phyloP scores from a whole-genome alignment of 2,113 vertebrate species.

The Corythoichthys intestinalis region DNA sequence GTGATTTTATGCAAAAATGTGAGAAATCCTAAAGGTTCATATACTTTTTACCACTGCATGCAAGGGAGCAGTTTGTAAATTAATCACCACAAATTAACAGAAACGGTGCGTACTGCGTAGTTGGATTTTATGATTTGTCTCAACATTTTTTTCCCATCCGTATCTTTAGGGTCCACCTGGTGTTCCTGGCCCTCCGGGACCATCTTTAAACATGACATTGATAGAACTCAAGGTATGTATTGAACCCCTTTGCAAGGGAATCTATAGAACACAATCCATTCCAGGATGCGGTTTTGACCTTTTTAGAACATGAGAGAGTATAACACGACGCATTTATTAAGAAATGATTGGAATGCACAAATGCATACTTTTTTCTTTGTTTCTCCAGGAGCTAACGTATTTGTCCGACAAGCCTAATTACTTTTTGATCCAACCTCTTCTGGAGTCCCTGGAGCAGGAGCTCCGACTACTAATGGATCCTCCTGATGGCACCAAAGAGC shows the following conservation, averaged over 20 bases:
- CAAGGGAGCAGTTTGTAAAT: neutral
- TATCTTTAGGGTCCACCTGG: slow-evolving; percentile 77
- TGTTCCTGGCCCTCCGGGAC: slow-evolving; percentile 72
- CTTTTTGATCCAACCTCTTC: slow-evolving; percentile 66
- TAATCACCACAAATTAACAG: neutral
- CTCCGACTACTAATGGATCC: slow-evolving; percentile 72
- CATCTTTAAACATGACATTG: slow-evolving; percentile 62
- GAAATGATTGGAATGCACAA: neutral
- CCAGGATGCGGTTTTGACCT: neutral
- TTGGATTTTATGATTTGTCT: neutral
- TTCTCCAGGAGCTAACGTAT: slow-evolving; percentile 72
- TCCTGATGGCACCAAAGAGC: slow-evolving; percentile 79
- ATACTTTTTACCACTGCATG: too few species aligned
- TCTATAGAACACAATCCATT: neutral
- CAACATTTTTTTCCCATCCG: neutral
- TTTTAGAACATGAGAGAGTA: too few species aligned
- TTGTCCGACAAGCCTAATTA: slow-evolving; percentile 74
- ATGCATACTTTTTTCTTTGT: neutral
- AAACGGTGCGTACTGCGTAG: neutral
- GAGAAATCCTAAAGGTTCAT: too few species aligned
- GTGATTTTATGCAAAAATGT: too few species aligned
- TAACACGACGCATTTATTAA: too few species aligned
- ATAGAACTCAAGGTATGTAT: slow-evolving; percentile 73
- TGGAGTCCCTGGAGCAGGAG: slow-evolving; percentile 75
- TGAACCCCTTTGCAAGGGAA: neutral